Evolutionary conservation across 2,888 invertebrate species (phyloP).

Genomic region (Hypsopygia costalis): DNA sequence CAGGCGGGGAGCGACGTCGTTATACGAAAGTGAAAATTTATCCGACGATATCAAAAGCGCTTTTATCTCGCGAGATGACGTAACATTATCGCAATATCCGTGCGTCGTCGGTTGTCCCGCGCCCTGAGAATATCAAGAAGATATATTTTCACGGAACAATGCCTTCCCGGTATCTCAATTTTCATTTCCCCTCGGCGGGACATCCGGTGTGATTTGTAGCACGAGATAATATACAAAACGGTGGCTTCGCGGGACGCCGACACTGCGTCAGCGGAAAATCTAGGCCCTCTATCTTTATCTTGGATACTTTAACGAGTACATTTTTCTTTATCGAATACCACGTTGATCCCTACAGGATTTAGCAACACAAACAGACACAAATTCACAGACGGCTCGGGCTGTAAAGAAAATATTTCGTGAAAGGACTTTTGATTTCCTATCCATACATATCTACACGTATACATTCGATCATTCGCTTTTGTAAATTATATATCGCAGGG

Average conservation of each 20-base stretch:
- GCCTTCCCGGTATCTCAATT: slow-evolving; percentile 77
- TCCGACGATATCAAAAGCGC: slow-evolving; percentile 59
- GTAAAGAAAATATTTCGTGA: slow-evolving; percentile 14
- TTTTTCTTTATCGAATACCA: slow-evolving; percentile 47
- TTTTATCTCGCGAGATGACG: slow-evolving; percentile 66
- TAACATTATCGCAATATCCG: slow-evolving; percentile 74
- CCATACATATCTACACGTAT: no score
- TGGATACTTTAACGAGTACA: slow-evolving; percentile 46
- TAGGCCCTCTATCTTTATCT: slow-evolving; percentile 57
- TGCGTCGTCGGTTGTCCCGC: slow-evolving; percentile 64
- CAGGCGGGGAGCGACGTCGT: slow-evolving; percentile 24
- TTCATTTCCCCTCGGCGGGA: slow-evolving; percentile 74
- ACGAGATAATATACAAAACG: slow-evolving; percentile 77
- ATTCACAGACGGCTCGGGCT: slow-evolving; percentile 13
- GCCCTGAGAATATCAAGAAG: slow-evolving; percentile 72
- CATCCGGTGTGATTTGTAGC: slow-evolving; percentile 78
- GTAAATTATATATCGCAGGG: no score
- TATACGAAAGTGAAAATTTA: slow-evolving; percentile 57
- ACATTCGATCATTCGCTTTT: no score
- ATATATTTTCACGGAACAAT: slow-evolving; percentile 79
- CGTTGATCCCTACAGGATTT: slow-evolving; percentile 31
- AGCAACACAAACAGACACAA: slow-evolving; percentile 13
- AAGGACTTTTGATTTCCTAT: slow-evolving; percentile 10
- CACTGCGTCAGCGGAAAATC: slow-evolving; percentile 61
- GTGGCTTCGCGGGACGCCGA: slow-evolving; percentile 62